Conservation (phyloP, 2,797 vertebrate species). For the Fundulus diaphanus region DNA sequence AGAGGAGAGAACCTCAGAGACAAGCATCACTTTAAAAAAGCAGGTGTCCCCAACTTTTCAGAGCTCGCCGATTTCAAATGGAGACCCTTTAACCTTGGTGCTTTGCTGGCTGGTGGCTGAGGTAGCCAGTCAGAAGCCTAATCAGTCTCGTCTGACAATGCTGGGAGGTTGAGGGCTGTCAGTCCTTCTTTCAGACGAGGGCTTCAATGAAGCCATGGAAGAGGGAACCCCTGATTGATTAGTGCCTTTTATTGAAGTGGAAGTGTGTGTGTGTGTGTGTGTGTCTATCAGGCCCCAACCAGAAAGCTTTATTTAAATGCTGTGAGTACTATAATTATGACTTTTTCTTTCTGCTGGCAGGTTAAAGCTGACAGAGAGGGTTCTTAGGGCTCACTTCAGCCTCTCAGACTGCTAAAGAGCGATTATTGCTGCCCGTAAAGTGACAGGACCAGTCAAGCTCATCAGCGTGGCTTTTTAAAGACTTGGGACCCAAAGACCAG, state of each 20-base stretch:
- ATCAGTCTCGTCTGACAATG: slow-evolving; percentile 81
- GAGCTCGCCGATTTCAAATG: slow-evolving; percentile 77
- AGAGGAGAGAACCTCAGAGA: slow-evolving; percentile 68
- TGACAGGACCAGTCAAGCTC: slow-evolving; percentile 66
- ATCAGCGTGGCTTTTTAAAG: slow-evolving; percentile 69
- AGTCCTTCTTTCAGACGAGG: slow-evolving; percentile 78
- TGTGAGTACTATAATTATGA: slow-evolving; percentile 82
- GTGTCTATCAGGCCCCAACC: slow-evolving; percentile 64
- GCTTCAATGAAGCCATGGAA: slow-evolving; percentile 76
- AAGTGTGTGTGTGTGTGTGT: slow-evolving; percentile 44
- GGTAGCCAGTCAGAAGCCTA: slow-evolving; percentile 80
- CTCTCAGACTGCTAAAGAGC: slow-evolving; percentile 77
- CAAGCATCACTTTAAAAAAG: slow-evolving; percentile 82
- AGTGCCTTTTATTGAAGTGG: slow-evolving; percentile 81
- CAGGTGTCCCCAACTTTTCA: slow-evolving; percentile 86
- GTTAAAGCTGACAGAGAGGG: slow-evolving; percentile 80
- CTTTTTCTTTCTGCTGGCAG: slow-evolving; percentile 76
- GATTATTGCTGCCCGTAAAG: slow-evolving; percentile 75
- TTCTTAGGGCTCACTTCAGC: slow-evolving; percentile 80
- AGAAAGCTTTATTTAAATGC: slow-evolving; percentile 78
- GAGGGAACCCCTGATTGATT: slow-evolving; percentile 81
- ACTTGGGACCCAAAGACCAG: slow-evolving; percentile 46
- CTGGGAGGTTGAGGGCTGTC: slow-evolving; percentile 83
- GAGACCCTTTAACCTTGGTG: slow-evolving; percentile 80
- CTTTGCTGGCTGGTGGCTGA: slow-evolving; percentile 78